Evolutionary conservation across 2,113 vertebrate genomes (phyloP).

Genomic region (Centropus bengalensis): DNA sequence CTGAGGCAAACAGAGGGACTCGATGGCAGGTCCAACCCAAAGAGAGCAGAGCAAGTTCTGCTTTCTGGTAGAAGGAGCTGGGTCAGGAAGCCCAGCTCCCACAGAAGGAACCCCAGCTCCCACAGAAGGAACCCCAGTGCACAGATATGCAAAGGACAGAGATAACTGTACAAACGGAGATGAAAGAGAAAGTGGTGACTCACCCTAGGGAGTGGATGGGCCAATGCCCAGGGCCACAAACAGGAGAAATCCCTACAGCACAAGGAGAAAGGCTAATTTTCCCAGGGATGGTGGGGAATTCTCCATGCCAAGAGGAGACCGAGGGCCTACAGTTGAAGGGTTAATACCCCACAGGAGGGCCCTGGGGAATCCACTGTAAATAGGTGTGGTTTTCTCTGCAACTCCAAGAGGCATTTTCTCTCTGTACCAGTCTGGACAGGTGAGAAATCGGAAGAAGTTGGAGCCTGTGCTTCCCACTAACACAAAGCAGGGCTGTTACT

Average conservation of each 20-base stretch:
- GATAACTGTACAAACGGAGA: neutral
- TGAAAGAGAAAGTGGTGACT: neutral
- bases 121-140: neutral
- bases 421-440: conserved; percentile 72
- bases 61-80: neutral
- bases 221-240: neutral
- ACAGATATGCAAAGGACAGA: neutral
- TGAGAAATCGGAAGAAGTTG: conserved; percentile 70
- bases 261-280: neutral
- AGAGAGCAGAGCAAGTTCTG: neutral
- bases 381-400: conserved; percentile 69
- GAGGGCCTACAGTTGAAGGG: neutral
- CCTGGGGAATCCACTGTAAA: conserved; percentile 47
- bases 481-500: conserved; percentile 64
- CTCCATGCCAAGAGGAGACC: neutral
- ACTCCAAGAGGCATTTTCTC: conserved; percentile 59
- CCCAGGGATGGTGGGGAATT: neutral
- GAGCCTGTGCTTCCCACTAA: conserved; percentile 63
- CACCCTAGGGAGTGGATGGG: neutral
- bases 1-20: conserved; percentile 22
- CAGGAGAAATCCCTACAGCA: neutral
- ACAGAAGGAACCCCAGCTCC: neutral
- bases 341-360: conserved; percentile 47
- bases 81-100: neutral
- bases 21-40: neutral